Conservation (phyloP, 2,888 invertebrate species). For the Ennomos fuscantarius region DNA sequence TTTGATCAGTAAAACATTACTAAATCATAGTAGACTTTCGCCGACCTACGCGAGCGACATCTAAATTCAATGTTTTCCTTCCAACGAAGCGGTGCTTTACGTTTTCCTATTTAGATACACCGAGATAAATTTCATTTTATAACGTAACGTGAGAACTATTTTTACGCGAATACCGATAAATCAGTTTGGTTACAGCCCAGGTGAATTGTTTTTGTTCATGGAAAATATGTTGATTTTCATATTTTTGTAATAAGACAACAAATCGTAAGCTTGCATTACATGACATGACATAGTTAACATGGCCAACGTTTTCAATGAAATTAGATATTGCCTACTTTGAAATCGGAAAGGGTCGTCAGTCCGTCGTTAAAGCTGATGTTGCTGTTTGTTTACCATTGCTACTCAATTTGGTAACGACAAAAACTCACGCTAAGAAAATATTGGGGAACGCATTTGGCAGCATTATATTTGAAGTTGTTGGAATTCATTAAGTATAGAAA, state of each 20-base stretch:
- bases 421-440: conserved; percentile 21
- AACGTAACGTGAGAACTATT: conserved; percentile 63
- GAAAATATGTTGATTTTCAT: conserved; percentile 5
- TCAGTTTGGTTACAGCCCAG: conserved; percentile 45
- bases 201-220: conserved; percentile 29
- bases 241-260: background rate
- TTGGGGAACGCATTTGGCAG: conserved; percentile 10
- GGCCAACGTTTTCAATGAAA: conserved; percentile 18
- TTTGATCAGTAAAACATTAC: too few species aligned
- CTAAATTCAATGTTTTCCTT: conserved; percentile 81
- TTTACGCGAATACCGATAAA: conserved; percentile 48
- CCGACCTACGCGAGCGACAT: conserved; percentile 60
- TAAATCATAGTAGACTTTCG: conserved; percentile 12
- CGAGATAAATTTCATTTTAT: conserved; percentile 74
- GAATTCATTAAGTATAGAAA: background rate
- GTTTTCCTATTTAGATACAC: conserved; percentile 69
- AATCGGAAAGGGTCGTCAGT: conserved; percentile 20
- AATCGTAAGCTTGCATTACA: conserved; percentile 16
- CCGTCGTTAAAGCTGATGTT: conserved; percentile 13
- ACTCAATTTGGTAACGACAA: conserved; percentile 20
- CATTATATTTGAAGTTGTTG: conserved; percentile 3
- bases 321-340: conserved; percentile 22
- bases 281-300: conserved; percentile 9
- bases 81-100: conserved; percentile 60
- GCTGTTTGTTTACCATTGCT: conserved; percentile 28